Base-by-base conservation (phyloP, 2,113 vertebrate species). In the Todiramphus saurophagus region DNA sequence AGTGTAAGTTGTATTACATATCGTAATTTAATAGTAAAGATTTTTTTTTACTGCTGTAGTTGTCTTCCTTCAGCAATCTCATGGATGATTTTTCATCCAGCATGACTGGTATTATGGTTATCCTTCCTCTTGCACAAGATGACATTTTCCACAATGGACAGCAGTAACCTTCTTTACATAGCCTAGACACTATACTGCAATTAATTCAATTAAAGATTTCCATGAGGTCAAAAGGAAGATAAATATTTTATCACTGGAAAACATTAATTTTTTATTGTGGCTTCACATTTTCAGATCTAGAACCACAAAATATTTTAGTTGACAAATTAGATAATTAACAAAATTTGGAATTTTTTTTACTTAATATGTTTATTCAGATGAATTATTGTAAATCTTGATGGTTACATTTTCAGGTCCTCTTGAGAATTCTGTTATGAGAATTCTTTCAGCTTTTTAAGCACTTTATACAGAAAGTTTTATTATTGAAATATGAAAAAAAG, bases 51-150 rank as follows among this genome's bases (percentile, higher is more conserved):
- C 81, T 46, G 46, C 13, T 55, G 20, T 20, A 41, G 23, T 83
- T 83, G 31, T 55, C 82, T 80, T 64, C 58, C 53, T 94, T 74
- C 67, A 64, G 56, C 76, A 87, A 84, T 73, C 56, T 53, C 64
- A 75, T 37, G 17, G 44, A 43, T 41, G 30, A 55, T 80, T 68
- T 91, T 87, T 75, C 92, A 68, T 86, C 37, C 55, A 68, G 27
- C 59, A 80, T 88, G 83, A 25, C 43, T 37, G 41, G 76, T 63
- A 95, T 96, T 96, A 96, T 82, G 87, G 78, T 94, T 93, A 76
- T 76, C 28, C 43, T n/a, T 78, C 28, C 39, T 74, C 58, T 91
- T 37, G 76, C 86, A 90, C 67, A 87, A 39, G 51, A 91, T 91
- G 86, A 94, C 28, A 78, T 92, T 89, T 93, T 94, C 83, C 53